Conservation (phyloP, 2,888 invertebrate genomes). For the Gisinianus flammeolus region DNA sequence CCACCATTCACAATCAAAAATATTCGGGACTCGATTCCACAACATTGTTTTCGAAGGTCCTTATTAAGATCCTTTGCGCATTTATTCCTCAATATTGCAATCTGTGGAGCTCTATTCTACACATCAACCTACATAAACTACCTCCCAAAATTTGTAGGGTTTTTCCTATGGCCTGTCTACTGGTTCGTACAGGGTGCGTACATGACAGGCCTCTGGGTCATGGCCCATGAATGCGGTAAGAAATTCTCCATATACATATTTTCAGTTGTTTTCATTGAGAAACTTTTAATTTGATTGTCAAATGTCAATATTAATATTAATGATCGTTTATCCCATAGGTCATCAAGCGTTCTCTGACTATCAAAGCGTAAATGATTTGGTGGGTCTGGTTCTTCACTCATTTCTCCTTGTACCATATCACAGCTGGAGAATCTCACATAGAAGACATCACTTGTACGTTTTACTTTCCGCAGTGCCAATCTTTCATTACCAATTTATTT, state of each 20-base stretch:
- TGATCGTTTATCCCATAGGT: too few species aligned
- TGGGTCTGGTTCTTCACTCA: slow-evolving; percentile 26
- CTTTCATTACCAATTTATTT: too few species aligned
- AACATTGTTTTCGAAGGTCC: slow-evolving; percentile 18
- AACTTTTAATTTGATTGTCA: too few species aligned
- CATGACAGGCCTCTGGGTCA: slow-evolving; percentile 28
- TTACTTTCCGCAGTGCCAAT: too few species aligned
- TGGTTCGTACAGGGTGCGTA: slow-evolving; percentile 36
- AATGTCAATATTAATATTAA: too few species aligned
- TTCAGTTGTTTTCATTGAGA: too few species aligned
- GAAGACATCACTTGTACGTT: slow-evolving; percentile 20
- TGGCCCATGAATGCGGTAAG: slow-evolving; percentile 28
- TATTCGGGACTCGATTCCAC: slow-evolving; percentile 30
- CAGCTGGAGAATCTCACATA: slow-evolving; percentile 28
- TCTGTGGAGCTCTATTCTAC: slow-evolving; percentile 27
- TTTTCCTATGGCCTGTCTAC: slow-evolving; percentile 30
- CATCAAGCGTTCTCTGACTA: slow-evolving; percentile 27
- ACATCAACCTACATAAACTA: slow-evolving; percentile 8
- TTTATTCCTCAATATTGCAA: slow-evolving; percentile 10
- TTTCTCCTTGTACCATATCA: slow-evolving; percentile 32
- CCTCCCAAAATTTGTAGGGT: slow-evolving; percentile 6
- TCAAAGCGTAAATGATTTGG: slow-evolving; percentile 26
- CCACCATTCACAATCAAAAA: slow-evolving; percentile 30
- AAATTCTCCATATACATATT: too few species aligned
- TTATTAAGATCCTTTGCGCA: slow-evolving; percentile 18